A percentile compares a stretch with the other conserved stretches of the same genome.
phyloP scores from a whole-genome alignment of 37 sponge, comb jelly and placozoan genomes.

The Halichondria panicea region DNA sequence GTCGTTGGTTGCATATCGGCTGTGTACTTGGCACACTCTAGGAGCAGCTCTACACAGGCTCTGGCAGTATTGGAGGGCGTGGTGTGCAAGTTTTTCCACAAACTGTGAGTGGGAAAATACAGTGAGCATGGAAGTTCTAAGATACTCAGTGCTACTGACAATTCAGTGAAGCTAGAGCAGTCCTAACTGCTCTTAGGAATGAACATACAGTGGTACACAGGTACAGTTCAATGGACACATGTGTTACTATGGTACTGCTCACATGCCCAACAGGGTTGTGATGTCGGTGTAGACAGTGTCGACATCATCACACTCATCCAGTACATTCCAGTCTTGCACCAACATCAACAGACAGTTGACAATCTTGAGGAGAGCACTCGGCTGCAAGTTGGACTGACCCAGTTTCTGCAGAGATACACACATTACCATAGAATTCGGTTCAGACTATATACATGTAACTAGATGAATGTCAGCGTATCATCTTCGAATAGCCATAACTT shows the following conservation, averaged over 20 bases:
- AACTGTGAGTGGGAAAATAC: slow-evolving; percentile 12
- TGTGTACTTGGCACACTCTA: slow-evolving; percentile 18
- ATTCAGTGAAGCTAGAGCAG: background rate
- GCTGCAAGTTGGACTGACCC: slow-evolving; percentile 30
- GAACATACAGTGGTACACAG: background rate
- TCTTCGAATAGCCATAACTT: no score
- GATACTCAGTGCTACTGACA: background rate
- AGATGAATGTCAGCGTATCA: no score
- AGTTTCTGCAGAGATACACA: slow-evolving; percentile 10
- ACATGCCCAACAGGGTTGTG: slow-evolving; percentile 8
- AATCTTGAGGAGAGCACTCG: slow-evolving; percentile 7
- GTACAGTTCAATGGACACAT: background rate
- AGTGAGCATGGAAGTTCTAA: background rate
- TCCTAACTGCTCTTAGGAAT: background rate
- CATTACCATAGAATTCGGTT: no score
- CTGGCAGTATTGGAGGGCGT: slow-evolving; percentile 25
- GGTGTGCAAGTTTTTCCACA: slow-evolving; percentile 35
- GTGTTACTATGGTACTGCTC: background rate
- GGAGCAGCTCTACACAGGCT: slow-evolving; percentile 30
- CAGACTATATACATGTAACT: no score
- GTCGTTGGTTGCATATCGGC: background rate
- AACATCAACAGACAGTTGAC: slow-evolving; percentile 4
- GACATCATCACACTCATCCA: background rate
- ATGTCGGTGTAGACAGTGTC: background rate
- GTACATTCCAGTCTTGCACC: background rate